Conservation (phyloP, 1,140 invertebrate genomes). For the Drosophila oshimai region DNA sequence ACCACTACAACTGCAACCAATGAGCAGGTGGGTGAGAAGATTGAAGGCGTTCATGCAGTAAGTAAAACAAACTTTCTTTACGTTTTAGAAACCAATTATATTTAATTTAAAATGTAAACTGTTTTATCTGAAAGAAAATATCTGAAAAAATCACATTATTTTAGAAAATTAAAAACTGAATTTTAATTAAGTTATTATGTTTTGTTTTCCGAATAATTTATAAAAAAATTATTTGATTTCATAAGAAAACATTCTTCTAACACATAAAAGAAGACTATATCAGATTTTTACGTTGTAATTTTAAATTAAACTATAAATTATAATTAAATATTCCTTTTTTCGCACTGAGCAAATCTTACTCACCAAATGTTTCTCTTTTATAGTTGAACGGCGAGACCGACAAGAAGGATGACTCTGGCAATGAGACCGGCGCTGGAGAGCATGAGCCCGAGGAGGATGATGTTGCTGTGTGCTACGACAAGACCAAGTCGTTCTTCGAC, state of each 20-base stretch:
- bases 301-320: no score
- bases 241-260: no score
- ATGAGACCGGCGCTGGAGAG: conserved; percentile 91
- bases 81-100: background rate
- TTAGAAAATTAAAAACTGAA: no score
- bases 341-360: background rate
- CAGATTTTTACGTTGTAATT: no score
- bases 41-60: conserved; percentile 21
- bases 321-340: no score
- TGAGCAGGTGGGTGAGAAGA: conserved; percentile 81
- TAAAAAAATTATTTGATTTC: no score
- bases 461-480: conserved; percentile 93
- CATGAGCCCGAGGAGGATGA: conserved; percentile 90
- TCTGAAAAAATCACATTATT: no score
- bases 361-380: background rate
- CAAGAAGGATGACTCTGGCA: conserved; percentile 93
- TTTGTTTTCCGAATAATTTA: no score
- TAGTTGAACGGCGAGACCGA: conserved; percentile 87
- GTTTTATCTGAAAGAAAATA: background rate
- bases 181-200: no score
- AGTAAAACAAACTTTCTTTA: conserved; percentile 19
- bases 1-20: conserved; percentile 56
- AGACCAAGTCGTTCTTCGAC: conserved; percentile 99
- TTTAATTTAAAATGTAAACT: background rate
- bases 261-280: no score